Percentiles rank a stretch among this genome's conserved stretches.
phyloP scores from a whole-genome alignment of 2,888 invertebrate species.

The Venusia cambrica region DNA sequence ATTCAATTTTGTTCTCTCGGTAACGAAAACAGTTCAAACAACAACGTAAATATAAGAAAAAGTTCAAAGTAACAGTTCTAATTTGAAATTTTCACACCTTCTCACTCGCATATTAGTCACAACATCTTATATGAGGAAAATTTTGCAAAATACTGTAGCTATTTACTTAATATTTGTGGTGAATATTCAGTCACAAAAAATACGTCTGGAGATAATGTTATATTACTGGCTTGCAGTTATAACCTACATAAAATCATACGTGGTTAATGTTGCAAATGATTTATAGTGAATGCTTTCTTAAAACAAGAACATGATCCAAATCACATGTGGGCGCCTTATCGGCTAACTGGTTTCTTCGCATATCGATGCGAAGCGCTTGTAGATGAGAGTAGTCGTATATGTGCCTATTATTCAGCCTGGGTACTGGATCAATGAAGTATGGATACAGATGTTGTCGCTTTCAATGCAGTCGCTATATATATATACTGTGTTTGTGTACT shows the following conservation, averaged over 20 bases:
- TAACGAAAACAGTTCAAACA: conserved; percentile 2
- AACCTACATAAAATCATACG: no score
- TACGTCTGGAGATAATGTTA: no score
- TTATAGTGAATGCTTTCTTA: conserved; percentile 26
- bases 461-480: no score
- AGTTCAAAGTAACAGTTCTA: background rate
- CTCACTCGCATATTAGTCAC: background rate
- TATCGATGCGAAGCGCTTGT: conserved; percentile 39
- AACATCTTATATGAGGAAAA: no score
- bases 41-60: no score
- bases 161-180: no score
- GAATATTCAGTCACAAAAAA: no score
- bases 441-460: no score
- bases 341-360: conserved; percentile 41
- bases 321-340: conserved; percentile 40
- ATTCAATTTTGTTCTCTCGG: background rate
- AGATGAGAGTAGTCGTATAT: conserved; percentile 47
- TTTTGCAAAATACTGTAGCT: no score
- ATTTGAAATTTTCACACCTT: background rate
- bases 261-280: no score
- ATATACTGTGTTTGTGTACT: no score
- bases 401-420: conserved; percentile 13
- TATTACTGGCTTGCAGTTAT: no score
- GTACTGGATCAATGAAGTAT: background rate
- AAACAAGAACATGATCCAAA: conserved; percentile 10